phyloP scores from a whole-genome alignment of 1,140 invertebrate species.

The Temnothorax nylanderi region DNA sequence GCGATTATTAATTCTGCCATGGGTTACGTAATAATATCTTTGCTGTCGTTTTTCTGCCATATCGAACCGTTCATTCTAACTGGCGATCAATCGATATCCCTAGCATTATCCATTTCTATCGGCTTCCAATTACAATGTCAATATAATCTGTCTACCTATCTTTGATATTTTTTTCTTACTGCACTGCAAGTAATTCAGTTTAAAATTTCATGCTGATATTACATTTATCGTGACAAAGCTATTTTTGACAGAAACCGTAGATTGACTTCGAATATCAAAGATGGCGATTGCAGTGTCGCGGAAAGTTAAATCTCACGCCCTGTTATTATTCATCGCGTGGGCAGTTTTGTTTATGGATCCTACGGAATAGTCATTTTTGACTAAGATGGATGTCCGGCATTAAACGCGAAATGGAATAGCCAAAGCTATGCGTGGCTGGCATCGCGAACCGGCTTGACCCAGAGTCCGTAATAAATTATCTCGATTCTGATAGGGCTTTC shows the following conservation, averaged over 20 bases:
- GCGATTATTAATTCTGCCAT: constrained; percentile 35
- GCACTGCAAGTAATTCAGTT: not conserved
- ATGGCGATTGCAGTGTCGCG: not conserved
- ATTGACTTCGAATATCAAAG: not conserved
- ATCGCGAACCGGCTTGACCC: constrained; percentile 1
- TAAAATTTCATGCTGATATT: not conserved
- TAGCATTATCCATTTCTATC: not conserved
- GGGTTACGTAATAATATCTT: not conserved
- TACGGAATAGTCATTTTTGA: constrained; percentile 43
- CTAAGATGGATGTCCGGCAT: constrained; percentile 53
- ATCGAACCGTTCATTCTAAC: not conserved
- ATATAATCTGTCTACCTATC: not conserved
- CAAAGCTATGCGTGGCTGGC: constrained; percentile 21
- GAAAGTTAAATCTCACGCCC: constrained; percentile 28
- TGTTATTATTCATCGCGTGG: constrained; percentile 18
- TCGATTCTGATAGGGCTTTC: constrained; percentile 26
- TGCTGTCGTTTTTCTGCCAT: not conserved
- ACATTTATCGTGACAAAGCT: not conserved
- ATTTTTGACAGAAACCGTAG: not conserved
- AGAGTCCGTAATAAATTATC: constrained; percentile 49
- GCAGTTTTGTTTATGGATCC: constrained; percentile 41
- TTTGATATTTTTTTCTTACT: not conserved
- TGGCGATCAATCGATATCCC: not conserved
- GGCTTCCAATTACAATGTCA: not conserved
- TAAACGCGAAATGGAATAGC: constrained; percentile 36